Conservation (phyloP, 2,113 vertebrate genomes). For the Cochlearius cochlearius region DNA sequence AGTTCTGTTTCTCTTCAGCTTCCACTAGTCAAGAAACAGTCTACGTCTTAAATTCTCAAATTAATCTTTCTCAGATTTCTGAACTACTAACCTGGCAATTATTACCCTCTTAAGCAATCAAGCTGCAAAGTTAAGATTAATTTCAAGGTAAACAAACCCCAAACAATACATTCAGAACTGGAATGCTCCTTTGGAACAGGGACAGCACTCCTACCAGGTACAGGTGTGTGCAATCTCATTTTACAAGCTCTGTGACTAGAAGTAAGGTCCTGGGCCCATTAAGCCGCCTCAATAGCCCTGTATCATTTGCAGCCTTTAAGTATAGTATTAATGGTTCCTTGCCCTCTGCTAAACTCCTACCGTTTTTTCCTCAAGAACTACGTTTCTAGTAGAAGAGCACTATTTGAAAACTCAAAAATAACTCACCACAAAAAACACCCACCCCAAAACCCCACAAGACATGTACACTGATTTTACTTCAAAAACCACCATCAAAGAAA, state of each 20-base stretch:
- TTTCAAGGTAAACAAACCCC: not conserved
- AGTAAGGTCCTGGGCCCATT: not conserved
- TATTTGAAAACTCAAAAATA: not conserved
- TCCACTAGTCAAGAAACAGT: not conserved
- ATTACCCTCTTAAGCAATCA: not conserved
- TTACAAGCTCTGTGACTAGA: not conserved
- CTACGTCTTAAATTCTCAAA: not conserved
- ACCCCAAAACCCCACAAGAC: not conserved
- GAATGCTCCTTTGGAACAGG: not conserved
- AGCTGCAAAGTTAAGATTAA: not conserved
- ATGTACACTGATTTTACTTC: not conserved
- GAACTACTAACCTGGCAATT: not conserved
- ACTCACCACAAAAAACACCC: not conserved
- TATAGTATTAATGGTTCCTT: not conserved
- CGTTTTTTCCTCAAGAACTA: not conserved
- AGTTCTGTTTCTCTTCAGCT: not conserved
- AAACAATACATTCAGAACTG: not conserved
- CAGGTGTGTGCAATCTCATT: not conserved
- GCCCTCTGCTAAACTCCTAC: not conserved
- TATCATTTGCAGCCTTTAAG: not conserved
- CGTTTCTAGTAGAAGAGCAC: not conserved
- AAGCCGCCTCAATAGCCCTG: not conserved
- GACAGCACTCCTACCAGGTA: not conserved
- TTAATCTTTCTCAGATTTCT: not conserved
- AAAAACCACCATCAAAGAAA: not conserved